These are phyloP conservation scores for Sminthurinus aureus DNA, from an alignment of 2,888 invertebrate genomes.

Conservation along the genomic window DNA sequence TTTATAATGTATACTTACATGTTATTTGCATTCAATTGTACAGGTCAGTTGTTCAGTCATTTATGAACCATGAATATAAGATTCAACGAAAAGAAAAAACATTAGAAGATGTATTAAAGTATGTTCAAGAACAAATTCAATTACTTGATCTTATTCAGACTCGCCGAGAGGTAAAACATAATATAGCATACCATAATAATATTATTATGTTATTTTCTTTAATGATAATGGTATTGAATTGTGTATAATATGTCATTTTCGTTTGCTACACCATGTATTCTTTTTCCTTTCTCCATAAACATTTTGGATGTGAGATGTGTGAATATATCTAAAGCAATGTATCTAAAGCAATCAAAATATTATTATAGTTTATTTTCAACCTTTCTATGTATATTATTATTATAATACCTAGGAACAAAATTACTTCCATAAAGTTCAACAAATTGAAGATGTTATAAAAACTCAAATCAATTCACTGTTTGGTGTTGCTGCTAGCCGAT, in stretches of 20 bases:
- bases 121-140: conserved; percentile 36
- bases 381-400: too few relatives aligned
- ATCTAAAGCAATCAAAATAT: too few relatives aligned
- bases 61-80: conserved; percentile 36
- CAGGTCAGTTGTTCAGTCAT: conserved; percentile 31
- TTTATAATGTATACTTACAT: too few relatives aligned
- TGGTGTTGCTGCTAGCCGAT: conserved; percentile 24
- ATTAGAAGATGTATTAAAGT: conserved; percentile 41
- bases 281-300: background rate
- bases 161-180: conserved; percentile 36
- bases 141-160: conserved; percentile 22
- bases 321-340: background rate
- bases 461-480: conserved; percentile 38
- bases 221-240: background rate
- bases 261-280: background rate
- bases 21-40: background rate
- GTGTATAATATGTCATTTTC: background rate
- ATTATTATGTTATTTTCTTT: background rate
- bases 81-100: conserved; percentile 39
- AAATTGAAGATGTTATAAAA: conserved; percentile 40
- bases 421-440: conserved; percentile 34
- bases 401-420: conserved; percentile 34
- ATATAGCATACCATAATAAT: too few relatives aligned
- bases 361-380: too few relatives aligned
- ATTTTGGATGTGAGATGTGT: background rate